These are phyloP conservation scores for Sebastiscus tertius DNA, from an alignment of 2,797 vertebrate genomes.

Conservation along the genomic window DNA sequence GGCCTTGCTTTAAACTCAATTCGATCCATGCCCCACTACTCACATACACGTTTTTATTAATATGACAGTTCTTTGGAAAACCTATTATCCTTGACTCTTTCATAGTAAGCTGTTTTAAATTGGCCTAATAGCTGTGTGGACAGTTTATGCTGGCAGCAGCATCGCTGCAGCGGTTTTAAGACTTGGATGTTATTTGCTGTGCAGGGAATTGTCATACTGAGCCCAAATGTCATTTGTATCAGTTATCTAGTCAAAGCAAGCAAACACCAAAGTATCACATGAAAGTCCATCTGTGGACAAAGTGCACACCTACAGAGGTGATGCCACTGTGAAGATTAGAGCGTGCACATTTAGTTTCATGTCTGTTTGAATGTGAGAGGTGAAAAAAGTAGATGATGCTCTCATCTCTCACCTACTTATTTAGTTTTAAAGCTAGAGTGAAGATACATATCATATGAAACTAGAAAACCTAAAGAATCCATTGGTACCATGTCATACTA, in stretches of 20 bases:
- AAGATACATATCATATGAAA: too few species aligned
- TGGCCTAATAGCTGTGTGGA: slow-evolving; percentile 24
- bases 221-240: background rate
- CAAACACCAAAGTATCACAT: background rate
- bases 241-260: background rate
- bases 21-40: background rate
- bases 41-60: slow-evolving; percentile 17
- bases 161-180: slow-evolving; percentile 14
- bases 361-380: background rate
- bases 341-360: background rate
- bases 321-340: background rate
- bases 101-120: slow-evolving; percentile 20
- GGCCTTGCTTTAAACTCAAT: background rate
- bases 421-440: too few species aligned
- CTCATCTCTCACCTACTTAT: too few species aligned
- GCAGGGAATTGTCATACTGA: background rate
- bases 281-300: background rate
- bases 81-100: slow-evolving; percentile 18
- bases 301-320: background rate
- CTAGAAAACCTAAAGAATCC: too few species aligned
- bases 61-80: slow-evolving; percentile 40
- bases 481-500: too few species aligned
- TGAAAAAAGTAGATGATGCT: background rate
- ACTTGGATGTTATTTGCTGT: slow-evolving; percentile 17
- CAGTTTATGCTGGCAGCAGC: slow-evolving; percentile 26